Evolutionary conservation across 2,797 vertebrate species (phyloP).

Genomic region (Propithecus deckenii): DNA sequence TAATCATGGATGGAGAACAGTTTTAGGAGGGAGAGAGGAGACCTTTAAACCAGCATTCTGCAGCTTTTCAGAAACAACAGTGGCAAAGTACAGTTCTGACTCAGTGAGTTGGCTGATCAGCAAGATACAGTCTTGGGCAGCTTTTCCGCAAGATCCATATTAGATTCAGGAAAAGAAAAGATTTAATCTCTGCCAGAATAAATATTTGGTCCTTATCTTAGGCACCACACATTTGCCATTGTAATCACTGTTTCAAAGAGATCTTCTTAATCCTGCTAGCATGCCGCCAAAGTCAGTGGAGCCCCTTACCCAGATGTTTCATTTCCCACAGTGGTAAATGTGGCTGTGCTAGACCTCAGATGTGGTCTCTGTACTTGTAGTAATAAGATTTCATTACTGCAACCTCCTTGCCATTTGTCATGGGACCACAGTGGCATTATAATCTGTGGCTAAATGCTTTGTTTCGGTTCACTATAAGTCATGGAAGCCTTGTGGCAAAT

Average conservation of each 20-base stretch:
- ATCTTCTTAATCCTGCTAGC: slow-evolving; percentile 24
- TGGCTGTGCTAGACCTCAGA: slow-evolving; percentile 49
- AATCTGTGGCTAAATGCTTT: slow-evolving; percentile 61
- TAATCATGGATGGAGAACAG: slow-evolving; percentile 58
- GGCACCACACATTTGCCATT: slow-evolving; percentile 56
- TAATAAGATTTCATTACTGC: slow-evolving; percentile 62
- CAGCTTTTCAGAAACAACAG: slow-evolving; percentile 40
- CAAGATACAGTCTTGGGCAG: slow-evolving; percentile 18
- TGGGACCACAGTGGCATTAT: slow-evolving; percentile 52
- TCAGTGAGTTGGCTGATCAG: slow-evolving; percentile 54
- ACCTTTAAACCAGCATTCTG: slow-evolving; percentile 30
- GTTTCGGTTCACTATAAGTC: slow-evolving; percentile 62
- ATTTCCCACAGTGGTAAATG: neutral
- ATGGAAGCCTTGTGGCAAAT: slow-evolving; percentile 43
- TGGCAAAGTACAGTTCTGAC: neutral
- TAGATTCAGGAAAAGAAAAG: slow-evolving; percentile 61
- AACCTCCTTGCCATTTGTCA: slow-evolving; percentile 60
- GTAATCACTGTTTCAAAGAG: slow-evolving; percentile 25
- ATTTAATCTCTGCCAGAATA: slow-evolving; percentile 75
- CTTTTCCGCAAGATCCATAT: slow-evolving; percentile 60
- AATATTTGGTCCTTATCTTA: slow-evolving; percentile 74
- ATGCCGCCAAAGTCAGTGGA: neutral
- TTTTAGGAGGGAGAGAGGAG: neutral
- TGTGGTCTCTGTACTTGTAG: slow-evolving; percentile 5
- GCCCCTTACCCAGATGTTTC: slow-evolving; percentile 15